These are phyloP conservation scores for Drosophila longiperda DNA, from an alignment of 2,888 invertebrate genomes.

Conservation along the genomic window DNA sequence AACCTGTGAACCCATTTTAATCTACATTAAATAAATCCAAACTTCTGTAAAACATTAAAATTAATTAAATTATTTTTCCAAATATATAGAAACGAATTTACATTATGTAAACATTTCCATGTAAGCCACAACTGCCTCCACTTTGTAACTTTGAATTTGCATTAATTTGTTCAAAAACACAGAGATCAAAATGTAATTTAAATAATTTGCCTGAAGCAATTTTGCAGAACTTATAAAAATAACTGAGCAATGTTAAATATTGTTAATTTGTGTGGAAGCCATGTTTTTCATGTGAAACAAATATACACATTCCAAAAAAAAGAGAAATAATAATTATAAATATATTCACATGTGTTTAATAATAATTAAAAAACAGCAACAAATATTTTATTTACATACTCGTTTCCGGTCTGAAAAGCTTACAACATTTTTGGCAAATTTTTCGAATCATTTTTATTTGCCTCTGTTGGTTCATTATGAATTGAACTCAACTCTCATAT, in stretches of 20 bases:
- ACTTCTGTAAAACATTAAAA: background rate
- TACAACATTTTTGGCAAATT: background rate
- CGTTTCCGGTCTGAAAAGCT: background rate
- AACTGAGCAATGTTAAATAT: background rate
- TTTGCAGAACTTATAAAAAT: background rate
- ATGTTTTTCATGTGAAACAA: background rate
- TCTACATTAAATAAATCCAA: background rate
- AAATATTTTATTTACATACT: background rate
- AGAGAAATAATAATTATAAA: background rate
- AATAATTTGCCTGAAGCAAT: background rate
- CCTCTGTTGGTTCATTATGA: background rate
- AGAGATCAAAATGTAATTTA: background rate
- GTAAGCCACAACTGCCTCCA: rapidly evolving
- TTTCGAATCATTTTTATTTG: background rate
- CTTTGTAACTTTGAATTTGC: background rate
- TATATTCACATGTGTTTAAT: background rate
- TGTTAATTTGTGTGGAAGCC: background rate
- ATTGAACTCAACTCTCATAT: background rate
- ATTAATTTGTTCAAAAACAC: background rate
- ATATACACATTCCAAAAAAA: background rate
- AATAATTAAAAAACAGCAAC: background rate
- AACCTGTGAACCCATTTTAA: too few relatives aligned
- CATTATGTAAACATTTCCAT: background rate
- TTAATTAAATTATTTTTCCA: background rate
- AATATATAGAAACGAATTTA: background rate